Evolutionary conservation across 2,888 invertebrate genomes (phyloP).

Genomic region (Gymnoscelis rufifasciata): DNA sequence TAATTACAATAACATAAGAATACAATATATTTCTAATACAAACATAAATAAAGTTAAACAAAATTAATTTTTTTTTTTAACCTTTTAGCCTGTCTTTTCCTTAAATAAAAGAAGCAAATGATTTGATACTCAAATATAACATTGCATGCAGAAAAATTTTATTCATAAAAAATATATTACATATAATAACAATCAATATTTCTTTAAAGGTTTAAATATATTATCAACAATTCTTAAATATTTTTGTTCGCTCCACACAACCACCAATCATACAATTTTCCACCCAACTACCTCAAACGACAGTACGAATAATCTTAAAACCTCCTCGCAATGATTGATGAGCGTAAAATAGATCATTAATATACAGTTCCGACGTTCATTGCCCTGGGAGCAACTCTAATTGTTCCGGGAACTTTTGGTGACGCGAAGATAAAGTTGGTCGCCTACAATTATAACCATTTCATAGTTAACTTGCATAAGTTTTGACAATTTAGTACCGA

Average conservation of each 20-base stretch:
- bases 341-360: slow-evolving; percentile 22
- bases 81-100: no score
- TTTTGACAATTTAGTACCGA: slow-evolving; percentile 25
- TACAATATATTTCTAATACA: no score
- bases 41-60: no score
- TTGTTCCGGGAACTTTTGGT: slow-evolving; percentile 44
- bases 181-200: no score
- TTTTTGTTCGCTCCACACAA: background rate
- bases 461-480: slow-evolving; percentile 43
- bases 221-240: no score
- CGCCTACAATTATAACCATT: slow-evolving; percentile 48
- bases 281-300: background rate
- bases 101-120: no score
- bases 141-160: no score
- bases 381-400: slow-evolving; percentile 45
- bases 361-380: slow-evolving; percentile 28
- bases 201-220: no score
- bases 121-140: no score
- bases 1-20: no score
- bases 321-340: slow-evolving; percentile 18
- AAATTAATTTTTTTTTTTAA: no score
- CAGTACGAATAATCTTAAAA: slow-evolving; percentile 6
- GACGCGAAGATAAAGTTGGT: slow-evolving; percentile 56
- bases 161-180: no score
- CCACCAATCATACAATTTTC: background rate